A percentile compares a stretch with the other conserved stretches of the same genome.
Evolutionary conservation across 2,797 vertebrate species (phyloP).

Genomic region (Dermochelys coriacea): DNA sequence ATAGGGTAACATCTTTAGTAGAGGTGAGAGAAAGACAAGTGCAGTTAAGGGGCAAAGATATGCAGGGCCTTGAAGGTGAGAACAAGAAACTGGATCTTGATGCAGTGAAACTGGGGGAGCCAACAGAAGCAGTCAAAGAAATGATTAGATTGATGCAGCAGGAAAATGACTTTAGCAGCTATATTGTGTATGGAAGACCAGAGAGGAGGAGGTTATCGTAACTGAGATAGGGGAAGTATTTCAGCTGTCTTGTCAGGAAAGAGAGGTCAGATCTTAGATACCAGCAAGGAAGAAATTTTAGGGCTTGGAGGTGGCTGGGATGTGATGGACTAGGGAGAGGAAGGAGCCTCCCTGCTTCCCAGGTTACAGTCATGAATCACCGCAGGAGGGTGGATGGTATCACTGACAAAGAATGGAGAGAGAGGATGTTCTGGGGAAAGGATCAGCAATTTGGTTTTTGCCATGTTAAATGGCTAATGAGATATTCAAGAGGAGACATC

Average conservation of each 20-base stretch:
- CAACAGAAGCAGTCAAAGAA: neutral
- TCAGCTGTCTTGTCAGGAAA: neutral
- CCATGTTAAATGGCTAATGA: accelerated
- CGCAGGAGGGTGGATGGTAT: neutral
- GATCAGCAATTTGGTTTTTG: neutral
- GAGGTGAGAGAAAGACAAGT: neutral
- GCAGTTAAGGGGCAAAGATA: neutral
- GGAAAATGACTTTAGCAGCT: neutral
- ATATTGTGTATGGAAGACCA: neutral
- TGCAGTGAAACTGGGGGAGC: neutral
- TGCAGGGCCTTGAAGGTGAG: neutral
- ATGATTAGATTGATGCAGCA: accelerated
- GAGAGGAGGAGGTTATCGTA: neutral
- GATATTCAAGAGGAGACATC: neutral
- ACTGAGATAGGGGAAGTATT: neutral
- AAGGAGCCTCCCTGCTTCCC: accelerated
- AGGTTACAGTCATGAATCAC: neutral
- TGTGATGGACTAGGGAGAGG: neutral
- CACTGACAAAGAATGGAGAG: neutral
- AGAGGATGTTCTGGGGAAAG: neutral
- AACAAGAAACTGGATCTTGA: neutral
- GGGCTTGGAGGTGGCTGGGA: accelerated
- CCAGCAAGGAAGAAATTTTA: neutral
- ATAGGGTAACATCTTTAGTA: neutral
- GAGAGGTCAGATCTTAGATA: neutral